phyloP scores from a whole-genome alignment of 92 coral and sea anemone species.

The Diadumene lineata region DNA sequence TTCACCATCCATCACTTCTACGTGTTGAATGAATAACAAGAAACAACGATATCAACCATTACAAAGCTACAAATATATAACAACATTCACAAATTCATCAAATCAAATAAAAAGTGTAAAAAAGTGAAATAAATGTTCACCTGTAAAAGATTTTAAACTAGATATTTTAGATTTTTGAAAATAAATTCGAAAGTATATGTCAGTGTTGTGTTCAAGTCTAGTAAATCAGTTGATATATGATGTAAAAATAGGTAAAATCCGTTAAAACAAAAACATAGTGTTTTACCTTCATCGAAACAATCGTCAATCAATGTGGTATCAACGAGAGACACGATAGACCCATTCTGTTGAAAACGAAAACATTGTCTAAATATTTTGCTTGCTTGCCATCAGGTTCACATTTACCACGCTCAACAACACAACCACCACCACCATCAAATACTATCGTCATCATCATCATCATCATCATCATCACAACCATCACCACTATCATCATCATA shows the following conservation, averaged over 20 bases:
- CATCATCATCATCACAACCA: neutral
- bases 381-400: neutral
- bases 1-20: slow-evolving; percentile 37
- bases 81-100: too few species aligned
- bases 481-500: neutral
- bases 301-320: slow-evolving; percentile 75
- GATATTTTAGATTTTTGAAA: too few species aligned
- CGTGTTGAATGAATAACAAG: too few species aligned
- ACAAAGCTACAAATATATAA: too few species aligned
- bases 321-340: slow-evolving; percentile 66
- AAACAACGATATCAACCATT: too few species aligned
- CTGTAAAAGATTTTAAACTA: too few species aligned
- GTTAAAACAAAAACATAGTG: neutral
- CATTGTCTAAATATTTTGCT: neutral
- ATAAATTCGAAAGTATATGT: too few species aligned
- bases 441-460: neutral
- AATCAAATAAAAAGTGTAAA: too few species aligned
- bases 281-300: slow-evolving; percentile 75
- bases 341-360: slow-evolving; percentile 39
- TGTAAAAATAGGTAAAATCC: too few species aligned
- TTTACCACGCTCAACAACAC: neutral
- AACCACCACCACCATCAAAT: neutral
- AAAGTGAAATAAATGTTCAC: too few species aligned
- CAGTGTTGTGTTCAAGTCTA: too few species aligned
- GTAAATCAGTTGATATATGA: too few species aligned